Evolutionary conservation across 2,113 vertebrate genomes (phyloP).

Genomic region (Hymenochirus boettgeri): DNA sequence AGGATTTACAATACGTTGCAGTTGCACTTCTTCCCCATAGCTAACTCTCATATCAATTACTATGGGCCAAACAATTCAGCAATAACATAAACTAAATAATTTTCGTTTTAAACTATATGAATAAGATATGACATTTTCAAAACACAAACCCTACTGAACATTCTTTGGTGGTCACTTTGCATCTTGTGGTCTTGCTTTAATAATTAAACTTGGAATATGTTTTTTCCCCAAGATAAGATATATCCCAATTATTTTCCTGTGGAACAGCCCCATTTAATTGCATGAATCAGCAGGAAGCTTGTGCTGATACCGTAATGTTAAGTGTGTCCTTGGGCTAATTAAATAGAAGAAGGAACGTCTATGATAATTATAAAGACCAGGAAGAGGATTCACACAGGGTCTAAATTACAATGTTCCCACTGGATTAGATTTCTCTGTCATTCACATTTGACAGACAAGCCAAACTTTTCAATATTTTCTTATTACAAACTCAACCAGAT

Average conservation of each 20-base stretch:
- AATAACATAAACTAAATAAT: no score
- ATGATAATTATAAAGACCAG: conserved; percentile 28
- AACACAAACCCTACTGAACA: no score
- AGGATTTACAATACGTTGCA: no score
- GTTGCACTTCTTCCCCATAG: no score
- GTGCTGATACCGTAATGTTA: conserved; percentile 23
- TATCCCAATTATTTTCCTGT: conserved; percentile 5
- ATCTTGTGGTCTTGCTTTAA: no score
- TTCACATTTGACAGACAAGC: conserved; percentile 22
- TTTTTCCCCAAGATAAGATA: not conserved
- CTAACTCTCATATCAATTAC: no score
- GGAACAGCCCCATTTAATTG: conserved; percentile 26
- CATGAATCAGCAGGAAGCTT: conserved; percentile 28
- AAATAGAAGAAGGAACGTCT: conserved; percentile 12
- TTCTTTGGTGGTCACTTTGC: no score
- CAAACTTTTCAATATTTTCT: no score
- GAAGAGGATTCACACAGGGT: conserved; percentile 31
- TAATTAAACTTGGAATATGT: not conserved
- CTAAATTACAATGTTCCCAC: conserved; percentile 27
- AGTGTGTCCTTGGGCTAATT: conserved; percentile 36
- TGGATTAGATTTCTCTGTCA: conserved; percentile 12
- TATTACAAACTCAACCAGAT: not conserved
- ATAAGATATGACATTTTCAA: no score
- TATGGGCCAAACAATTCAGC: no score
- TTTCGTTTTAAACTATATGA: no score